phyloP scores from a whole-genome alignment of 2,888 invertebrate species.

The Disparrhopalites patrizii region DNA sequence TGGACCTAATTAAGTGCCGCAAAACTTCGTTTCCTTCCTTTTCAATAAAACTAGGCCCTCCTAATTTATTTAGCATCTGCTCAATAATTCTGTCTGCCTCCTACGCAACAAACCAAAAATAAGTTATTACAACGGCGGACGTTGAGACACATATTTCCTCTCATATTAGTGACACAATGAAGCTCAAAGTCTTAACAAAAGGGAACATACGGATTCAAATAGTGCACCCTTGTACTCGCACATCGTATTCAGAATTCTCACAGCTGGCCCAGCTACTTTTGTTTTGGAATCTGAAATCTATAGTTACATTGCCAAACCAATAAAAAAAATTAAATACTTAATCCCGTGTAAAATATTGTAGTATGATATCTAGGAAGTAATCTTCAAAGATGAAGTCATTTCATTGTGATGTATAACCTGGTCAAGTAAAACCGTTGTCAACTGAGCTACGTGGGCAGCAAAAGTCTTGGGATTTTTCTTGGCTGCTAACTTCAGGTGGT shows the following conservation, averaged over 20 bases:
- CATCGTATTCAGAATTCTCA: conserved; percentile 14
- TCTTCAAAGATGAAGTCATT: neutral
- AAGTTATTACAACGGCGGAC: no score
- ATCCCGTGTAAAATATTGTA: neutral
- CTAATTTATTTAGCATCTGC: conserved; percentile 21
- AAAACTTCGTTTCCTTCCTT: conserved; percentile 22
- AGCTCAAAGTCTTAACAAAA: no score
- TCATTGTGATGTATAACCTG: conserved; percentile 2
- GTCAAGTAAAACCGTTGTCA: conserved; percentile 5
- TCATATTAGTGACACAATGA: no score
- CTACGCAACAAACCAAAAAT: no score
- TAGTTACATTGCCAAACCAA: no score
- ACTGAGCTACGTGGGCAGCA: neutral
- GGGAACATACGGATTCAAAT: conserved; percentile 18
- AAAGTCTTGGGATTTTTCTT: conserved; percentile 23
- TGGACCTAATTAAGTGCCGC: neutral
- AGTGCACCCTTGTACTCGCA: conserved; percentile 13
- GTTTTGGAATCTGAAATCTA: conserved; percentile 12
- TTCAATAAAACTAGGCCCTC: conserved; percentile 22
- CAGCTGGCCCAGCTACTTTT: conserved; percentile 16
- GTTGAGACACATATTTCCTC: no score
- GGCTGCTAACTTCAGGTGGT: neutral
- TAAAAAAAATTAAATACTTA: neutral
- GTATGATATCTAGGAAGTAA: neutral
- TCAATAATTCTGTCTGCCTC: conserved; percentile 20